Evolutionary conservation across 2,797 vertebrate genomes (phyloP).

Genomic region (Allenopithecus nigroviridis): DNA sequence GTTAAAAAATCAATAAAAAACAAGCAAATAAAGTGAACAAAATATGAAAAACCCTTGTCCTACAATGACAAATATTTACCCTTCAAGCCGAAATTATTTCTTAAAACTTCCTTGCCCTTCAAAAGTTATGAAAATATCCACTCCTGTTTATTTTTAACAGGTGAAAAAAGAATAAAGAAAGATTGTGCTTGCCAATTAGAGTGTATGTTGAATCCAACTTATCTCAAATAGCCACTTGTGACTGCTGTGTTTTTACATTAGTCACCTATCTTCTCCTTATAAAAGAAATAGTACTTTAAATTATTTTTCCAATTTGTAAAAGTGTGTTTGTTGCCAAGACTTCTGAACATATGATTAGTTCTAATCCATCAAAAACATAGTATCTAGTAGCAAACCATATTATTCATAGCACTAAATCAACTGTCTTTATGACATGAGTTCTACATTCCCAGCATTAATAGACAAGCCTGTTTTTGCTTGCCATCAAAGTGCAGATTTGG

Average conservation of each 20-base stretch:
- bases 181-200: neutral
- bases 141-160: neutral
- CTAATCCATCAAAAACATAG: neutral
- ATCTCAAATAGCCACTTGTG: neutral
- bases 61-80: neutral
- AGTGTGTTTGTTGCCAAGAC: neutral
- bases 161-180: neutral
- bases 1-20: neutral
- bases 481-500: neutral
- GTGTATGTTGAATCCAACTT: neutral
- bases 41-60: neutral
- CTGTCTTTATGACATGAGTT: neutral
- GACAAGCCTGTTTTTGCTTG: neutral
- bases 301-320: constrained; percentile 37
- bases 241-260: neutral
- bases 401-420: neutral
- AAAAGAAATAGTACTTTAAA: constrained; percentile 30
- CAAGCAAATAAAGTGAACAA: neutral
- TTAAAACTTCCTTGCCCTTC: constrained; percentile 1
- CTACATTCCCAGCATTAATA: neutral
- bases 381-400: neutral
- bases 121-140: neutral
- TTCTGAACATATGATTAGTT: neutral
- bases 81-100: neutral
- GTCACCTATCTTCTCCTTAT: neutral